A percentile compares a stretch with the other conserved stretches of the same genome.
phyloP scores from a whole-genome alignment of 1,140 invertebrate genomes.

The Bombyx mandarina region DNA sequence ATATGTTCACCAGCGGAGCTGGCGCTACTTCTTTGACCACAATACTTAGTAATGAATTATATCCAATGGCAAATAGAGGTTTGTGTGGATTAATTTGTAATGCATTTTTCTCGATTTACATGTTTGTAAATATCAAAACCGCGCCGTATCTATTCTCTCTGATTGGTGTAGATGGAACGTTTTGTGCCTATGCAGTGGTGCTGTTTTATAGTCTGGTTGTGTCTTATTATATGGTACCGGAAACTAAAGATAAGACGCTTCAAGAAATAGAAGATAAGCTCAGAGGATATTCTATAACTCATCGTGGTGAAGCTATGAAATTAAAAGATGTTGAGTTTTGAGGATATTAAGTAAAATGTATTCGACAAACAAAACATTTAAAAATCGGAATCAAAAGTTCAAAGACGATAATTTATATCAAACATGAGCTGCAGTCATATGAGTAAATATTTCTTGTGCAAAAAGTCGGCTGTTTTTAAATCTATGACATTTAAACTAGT shows the following conservation, averaged over 20 bases:
- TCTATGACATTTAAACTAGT: too few relatives aligned
- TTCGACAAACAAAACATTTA: too few relatives aligned
- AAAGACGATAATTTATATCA: too few relatives aligned
- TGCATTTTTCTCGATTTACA: conserved; percentile 31
- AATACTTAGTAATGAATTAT: conserved; percentile 37
- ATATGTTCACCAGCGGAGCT: conserved; percentile 39
- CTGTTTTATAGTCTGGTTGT: conserved; percentile 27
- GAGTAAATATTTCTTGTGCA: too few relatives aligned
- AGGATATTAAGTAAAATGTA: too few relatives aligned
- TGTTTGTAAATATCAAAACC: conserved; percentile 42
- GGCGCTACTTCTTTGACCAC: conserved; percentile 36
- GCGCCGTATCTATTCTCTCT: conserved; percentile 27
- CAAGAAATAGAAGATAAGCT: conserved; percentile 48
- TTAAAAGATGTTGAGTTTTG: too few relatives aligned
- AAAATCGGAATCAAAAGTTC: too few relatives aligned
- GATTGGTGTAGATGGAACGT: conserved; percentile 34
- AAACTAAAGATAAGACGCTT: conserved; percentile 43
- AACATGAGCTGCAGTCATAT: too few relatives aligned
- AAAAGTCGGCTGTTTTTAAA: too few relatives aligned
- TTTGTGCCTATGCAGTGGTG: conserved; percentile 26
- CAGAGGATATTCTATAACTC: conserved; percentile 14
- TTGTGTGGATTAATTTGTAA: conserved; percentile 36
- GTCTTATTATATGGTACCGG: conserved; percentile 30
- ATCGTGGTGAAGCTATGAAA: too few relatives aligned
- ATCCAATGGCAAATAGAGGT: conserved; percentile 39